Percentiles rank a stretch among this genome's conserved stretches.
Conservation (phyloP, 2,113 vertebrate species). For the Eretmodus cyanostictus region DNA sequence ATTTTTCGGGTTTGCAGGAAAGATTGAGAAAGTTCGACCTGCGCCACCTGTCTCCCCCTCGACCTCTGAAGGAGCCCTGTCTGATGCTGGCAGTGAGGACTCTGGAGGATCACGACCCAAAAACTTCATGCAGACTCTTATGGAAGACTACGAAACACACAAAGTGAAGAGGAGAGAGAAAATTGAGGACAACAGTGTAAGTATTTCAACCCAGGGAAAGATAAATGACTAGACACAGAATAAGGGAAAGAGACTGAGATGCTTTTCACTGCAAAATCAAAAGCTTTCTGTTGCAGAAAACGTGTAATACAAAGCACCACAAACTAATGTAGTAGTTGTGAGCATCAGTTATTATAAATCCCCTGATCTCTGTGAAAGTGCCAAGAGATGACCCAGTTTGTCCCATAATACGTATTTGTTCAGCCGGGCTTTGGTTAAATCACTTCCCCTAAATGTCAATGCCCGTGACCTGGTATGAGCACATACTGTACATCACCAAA, state of each 20-base stretch:
- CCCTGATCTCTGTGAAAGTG: neutral
- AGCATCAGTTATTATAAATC: neutral
- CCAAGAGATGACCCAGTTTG: neutral
- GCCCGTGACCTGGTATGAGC: neutral
- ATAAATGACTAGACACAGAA: neutral
- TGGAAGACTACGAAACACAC: slow-evolving; percentile 96
- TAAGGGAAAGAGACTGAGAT: neutral
- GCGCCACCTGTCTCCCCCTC: slow-evolving; percentile 81
- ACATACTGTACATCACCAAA: neutral
- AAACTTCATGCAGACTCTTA: slow-evolving; percentile 96
- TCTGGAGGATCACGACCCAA: slow-evolving; percentile 82
- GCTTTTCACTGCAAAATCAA: neutral
- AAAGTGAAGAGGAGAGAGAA: slow-evolving; percentile 92
- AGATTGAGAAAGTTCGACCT: slow-evolving; percentile 89
- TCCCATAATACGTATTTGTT: neutral
- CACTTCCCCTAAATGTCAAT: neutral
- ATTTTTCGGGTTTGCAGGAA: slow-evolving; percentile 72
- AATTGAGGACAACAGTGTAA: slow-evolving; percentile 91
- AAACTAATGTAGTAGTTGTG: neutral
- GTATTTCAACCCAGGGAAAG: slow-evolving; percentile 37
- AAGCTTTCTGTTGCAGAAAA: neutral
- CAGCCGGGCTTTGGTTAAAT: neutral
- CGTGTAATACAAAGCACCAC: neutral
- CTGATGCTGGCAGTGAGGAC: slow-evolving; percentile 79
- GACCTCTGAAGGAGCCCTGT: slow-evolving; percentile 78